These are phyloP conservation scores for Bradypus variegatus DNA, from an alignment of 2,797 vertebrate genomes.

Conservation along the genomic window DNA sequence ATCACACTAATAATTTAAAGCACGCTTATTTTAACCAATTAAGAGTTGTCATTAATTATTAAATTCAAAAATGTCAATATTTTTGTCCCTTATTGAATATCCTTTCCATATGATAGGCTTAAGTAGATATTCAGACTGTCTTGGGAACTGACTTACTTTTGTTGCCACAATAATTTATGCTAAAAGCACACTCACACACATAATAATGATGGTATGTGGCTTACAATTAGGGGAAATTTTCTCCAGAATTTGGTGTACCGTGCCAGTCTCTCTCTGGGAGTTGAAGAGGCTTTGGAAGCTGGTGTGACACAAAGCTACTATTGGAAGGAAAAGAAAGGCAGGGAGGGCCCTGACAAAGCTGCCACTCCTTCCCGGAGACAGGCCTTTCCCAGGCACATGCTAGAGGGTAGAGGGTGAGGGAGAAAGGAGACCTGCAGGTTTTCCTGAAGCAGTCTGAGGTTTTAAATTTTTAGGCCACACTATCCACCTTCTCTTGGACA, in stretches of 20 bases:
- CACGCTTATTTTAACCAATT: slow-evolving; percentile 24
- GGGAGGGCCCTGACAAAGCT: neutral
- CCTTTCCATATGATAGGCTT: neutral
- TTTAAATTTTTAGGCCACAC: slow-evolving; percentile 45
- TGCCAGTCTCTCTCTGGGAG: neutral
- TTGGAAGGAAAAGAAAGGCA: neutral
- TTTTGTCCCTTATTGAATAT: slow-evolving; percentile 9
- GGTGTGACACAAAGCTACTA: neutral
- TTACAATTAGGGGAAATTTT: neutral
- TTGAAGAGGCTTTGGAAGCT: neutral
- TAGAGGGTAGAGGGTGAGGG: neutral
- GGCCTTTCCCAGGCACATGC: neutral
- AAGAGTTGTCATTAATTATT: slow-evolving; percentile 50
- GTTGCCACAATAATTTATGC: neutral
- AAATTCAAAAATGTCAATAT: slow-evolving; percentile 40
- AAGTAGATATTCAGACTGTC: neutral
- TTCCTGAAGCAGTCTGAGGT: slow-evolving; percentile 5
- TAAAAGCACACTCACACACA: neutral
- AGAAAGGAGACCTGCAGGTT: neutral
- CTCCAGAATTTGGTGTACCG: neutral
- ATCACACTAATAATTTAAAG: slow-evolving; percentile 21
- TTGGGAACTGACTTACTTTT: slow-evolving; percentile 4
- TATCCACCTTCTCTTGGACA: slow-evolving; percentile 47
- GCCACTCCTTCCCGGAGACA: neutral
- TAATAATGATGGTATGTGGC: neutral